These are phyloP conservation scores for Megalonaias nervosa DNA, from an alignment of 1,140 invertebrate species.

Conservation along the genomic window DNA sequence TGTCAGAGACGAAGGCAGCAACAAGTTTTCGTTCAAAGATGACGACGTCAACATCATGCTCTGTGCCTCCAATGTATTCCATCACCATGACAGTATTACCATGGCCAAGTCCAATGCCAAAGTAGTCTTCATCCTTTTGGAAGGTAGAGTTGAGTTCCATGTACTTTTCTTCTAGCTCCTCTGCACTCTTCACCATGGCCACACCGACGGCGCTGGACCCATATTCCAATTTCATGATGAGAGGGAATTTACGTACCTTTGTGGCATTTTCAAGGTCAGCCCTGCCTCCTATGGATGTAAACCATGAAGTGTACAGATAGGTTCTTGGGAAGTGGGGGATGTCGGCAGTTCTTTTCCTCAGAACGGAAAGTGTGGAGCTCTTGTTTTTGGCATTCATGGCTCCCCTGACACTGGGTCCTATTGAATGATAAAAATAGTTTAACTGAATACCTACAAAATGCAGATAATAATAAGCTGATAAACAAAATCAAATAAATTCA, in stretches of 20 bases:
- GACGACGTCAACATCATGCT: slow-evolving; percentile 53
- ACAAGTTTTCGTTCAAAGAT: slow-evolving; percentile 46
- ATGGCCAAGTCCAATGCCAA: slow-evolving; percentile 47
- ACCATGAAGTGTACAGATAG: slow-evolving; percentile 35
- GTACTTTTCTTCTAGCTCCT: slow-evolving; percentile 33
- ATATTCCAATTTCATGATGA: slow-evolving; percentile 50
- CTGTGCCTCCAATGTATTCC: slow-evolving; percentile 43
- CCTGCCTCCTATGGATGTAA: slow-evolving; percentile 12
- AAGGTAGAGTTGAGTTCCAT: slow-evolving; percentile 24
- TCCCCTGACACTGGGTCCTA: slow-evolving; percentile 22
- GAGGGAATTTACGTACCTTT: slow-evolving; percentile 27
- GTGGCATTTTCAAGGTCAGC: slow-evolving; percentile 20
- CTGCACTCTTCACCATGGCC: slow-evolving; percentile 33
- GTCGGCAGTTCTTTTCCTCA: slow-evolving; percentile 26
- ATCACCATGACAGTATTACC: slow-evolving; percentile 46
- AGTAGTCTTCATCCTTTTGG: slow-evolving; percentile 35
- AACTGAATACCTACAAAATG: too few species aligned
- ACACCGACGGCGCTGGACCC: slow-evolving; percentile 54
- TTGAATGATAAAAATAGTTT: too few species aligned
- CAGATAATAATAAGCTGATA: too few species aligned
- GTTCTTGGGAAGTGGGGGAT: slow-evolving; percentile 47
- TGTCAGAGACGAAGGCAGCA: slow-evolving; percentile 54
- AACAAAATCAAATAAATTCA: too few species aligned
- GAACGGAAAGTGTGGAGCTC: slow-evolving; percentile 36
- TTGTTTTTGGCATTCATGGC: slow-evolving; percentile 50